Base-by-base conservation (phyloP, 1,140 invertebrate species). In the Cotesia glomerata region DNA sequence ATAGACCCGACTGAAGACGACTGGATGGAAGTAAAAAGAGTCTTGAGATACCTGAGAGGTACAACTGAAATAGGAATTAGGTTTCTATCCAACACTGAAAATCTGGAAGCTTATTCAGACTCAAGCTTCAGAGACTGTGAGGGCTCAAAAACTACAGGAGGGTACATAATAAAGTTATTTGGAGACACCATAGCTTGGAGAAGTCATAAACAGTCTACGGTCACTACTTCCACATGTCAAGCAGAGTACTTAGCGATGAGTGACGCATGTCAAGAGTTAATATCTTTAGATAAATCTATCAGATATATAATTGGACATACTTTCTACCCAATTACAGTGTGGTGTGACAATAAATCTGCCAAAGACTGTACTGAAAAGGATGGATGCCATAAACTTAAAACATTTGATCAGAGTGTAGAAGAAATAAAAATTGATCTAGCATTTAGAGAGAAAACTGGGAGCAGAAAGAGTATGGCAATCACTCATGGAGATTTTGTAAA, bases 1-100 rank as follows among this genome's bases (percentile, higher is more conserved):
- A 58, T 39, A 39, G 36, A 70, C 0, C 72, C 69, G 13, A 72
- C 65, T n/a, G 16, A 75, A 59, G 59, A 68, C 1, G 63, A 77
- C 63, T 75, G 74, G 71, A 64, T 8, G 11, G 58, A 59, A 39
- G 74, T 75, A 3, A 68, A 73, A 56, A 61, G 71, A 69, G 63
- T 77, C 0, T 71, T 77, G 26, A 68, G 72, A 66, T 77, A 77
- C 35, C 39, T 77, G 14, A 71, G 63, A 75, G 69, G 74, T 54
- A 85, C 86, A 26, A 73, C 18, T 0, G 39, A 80, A 45, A 56
- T 72, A 3, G 67, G 72, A 64, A 36, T 69, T 9, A 36, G 34
- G 16, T 68, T 66, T 73, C 63, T n/a, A 67, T 51, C 26, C 59
- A 68, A 70, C 51, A 4, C 63, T 18, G 35, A 71, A 11, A 62